phyloP scores from a whole-genome alignment of 2,113 vertebrate species.

The Beaufortia kweichowensis region DNA sequence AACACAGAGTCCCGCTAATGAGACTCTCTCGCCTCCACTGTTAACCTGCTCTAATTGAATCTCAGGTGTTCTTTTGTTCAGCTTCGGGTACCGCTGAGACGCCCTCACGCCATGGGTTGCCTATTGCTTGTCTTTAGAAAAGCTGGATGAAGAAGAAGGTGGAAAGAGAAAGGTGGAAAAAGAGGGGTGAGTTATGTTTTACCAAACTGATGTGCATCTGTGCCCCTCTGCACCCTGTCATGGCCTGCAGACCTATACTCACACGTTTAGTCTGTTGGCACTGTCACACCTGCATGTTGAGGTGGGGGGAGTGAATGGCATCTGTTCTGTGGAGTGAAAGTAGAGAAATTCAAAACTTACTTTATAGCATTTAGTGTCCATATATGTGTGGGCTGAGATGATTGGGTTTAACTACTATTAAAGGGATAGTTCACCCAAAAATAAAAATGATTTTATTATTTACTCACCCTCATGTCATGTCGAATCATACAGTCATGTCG shows the following conservation, averaged over 20 bases:
- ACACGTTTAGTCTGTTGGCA: slow-evolving; percentile 72
- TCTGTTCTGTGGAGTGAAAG: slow-evolving; percentile 81
- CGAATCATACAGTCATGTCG: too few species aligned
- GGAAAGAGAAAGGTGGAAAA: slow-evolving; percentile 14
- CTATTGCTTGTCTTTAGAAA: slow-evolving; percentile 55
- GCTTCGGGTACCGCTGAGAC: slow-evolving; percentile 73
- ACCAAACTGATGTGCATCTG: slow-evolving; percentile 57
- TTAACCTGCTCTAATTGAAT: slow-evolving; percentile 88
- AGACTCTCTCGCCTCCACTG: slow-evolving; percentile 69
- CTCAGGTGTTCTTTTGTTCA: slow-evolving; percentile 77
- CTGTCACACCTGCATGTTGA: slow-evolving; percentile 77
- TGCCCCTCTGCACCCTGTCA: slow-evolving; percentile 66
- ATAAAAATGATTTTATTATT: too few species aligned
- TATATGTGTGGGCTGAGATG: neutral
- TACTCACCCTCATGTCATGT: too few species aligned
- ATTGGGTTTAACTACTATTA: too few species aligned
- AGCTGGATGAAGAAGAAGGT: slow-evolving; percentile 19
- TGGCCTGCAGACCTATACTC: slow-evolving; percentile 55
- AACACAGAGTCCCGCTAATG: slow-evolving; percentile 54
- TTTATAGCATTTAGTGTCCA: neutral
- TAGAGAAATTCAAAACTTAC: slow-evolving; percentile 61
- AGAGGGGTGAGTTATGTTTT: slow-evolving; percentile 49
- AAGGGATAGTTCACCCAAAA: too few species aligned
- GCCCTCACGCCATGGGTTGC: slow-evolving; percentile 72
- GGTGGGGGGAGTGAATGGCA: slow-evolving; percentile 78